Percentiles rank a stretch among this genome's conserved stretches.
Evolutionary conservation across 2,888 invertebrate genomes (phyloP).

Genomic region (Agriopis leucophaearia): DNA sequence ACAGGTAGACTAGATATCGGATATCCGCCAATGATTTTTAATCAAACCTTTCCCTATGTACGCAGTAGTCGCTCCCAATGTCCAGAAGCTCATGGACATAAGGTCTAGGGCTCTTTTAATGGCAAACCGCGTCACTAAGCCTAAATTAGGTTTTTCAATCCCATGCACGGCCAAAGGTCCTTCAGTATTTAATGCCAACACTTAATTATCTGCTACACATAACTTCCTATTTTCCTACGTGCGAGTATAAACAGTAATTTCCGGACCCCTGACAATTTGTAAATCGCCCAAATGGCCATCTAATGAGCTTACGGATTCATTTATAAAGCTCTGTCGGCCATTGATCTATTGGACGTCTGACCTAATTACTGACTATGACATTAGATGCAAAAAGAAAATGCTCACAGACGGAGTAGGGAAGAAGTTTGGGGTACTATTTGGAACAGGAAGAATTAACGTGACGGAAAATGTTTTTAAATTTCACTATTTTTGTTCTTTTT

Average conservation of each 20-base stretch:
- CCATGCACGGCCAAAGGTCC: too few relatives aligned
- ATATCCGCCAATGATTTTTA: too few relatives aligned
- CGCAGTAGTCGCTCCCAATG: too few relatives aligned
- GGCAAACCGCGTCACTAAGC: too few relatives aligned
- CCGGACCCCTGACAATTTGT: conserved; percentile 17
- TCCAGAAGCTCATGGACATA: too few relatives aligned
- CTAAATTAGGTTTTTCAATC: too few relatives aligned
- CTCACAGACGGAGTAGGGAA: conserved; percentile 13
- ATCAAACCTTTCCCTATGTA: too few relatives aligned
- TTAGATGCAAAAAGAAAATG: conserved; percentile 33
- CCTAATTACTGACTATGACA: conserved; percentile 44
- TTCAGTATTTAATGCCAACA: too few relatives aligned
- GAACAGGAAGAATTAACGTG: too few relatives aligned
- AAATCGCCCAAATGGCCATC: conserved; percentile 27
- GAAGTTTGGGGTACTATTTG: not conserved
- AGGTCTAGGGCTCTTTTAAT: too few relatives aligned
- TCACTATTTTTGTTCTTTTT: not conserved
- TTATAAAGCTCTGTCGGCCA: conserved; percentile 38
- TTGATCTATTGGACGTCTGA: conserved; percentile 40
- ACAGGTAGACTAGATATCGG: too few relatives aligned
- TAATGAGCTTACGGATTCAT: conserved; percentile 36
- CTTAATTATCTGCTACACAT: not conserved
- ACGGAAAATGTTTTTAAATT: too few relatives aligned
- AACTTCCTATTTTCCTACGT: conserved; percentile 3
- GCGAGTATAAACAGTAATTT: conserved; percentile 19